Conservation (phyloP, 2,113 vertebrate species). For the Chamaea fasciata region DNA sequence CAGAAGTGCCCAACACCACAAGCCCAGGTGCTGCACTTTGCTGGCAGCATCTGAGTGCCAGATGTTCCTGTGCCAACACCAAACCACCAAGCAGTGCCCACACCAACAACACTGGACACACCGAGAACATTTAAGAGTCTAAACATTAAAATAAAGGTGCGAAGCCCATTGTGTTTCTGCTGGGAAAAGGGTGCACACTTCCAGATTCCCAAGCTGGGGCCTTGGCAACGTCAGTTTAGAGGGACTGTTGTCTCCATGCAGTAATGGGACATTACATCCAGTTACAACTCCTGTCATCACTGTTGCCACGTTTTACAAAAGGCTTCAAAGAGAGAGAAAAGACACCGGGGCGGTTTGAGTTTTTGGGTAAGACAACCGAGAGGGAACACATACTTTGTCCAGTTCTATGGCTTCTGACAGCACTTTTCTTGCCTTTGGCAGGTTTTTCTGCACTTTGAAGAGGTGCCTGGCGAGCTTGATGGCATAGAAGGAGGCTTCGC, state of each 20-base stretch:
- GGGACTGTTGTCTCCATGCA: slow-evolving; percentile 79
- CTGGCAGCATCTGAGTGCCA: neutral
- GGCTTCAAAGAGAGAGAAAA: neutral
- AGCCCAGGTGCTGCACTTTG: neutral
- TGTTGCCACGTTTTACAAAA: slow-evolving; percentile 44
- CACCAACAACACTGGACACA: rapidly evolving
- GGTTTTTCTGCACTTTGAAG: slow-evolving; percentile 90
- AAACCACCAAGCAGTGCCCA: neutral
- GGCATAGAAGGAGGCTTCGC: slow-evolving; percentile 88
- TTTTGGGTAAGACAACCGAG: neutral
- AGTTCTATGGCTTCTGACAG: slow-evolving; percentile 91
- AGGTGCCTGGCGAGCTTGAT: slow-evolving; percentile 91
- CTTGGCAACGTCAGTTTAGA: slow-evolving; percentile 81
- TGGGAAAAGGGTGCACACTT: neutral
- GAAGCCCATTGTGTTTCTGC: neutral
- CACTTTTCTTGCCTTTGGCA: slow-evolving; percentile 89
- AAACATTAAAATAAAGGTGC: neutral
- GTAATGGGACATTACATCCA: slow-evolving; percentile 51
- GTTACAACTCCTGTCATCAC: slow-evolving; percentile 70
- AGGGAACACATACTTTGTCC: slow-evolving; percentile 84
- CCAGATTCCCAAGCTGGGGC: neutral
- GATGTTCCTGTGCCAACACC: neutral
- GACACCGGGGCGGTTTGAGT: neutral
- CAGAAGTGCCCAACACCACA: neutral
- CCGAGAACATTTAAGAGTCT: rapidly evolving